A percentile compares a stretch with the other conserved stretches of the same genome.
Evolutionary conservation across 1,140 invertebrate genomes (phyloP).

Genomic region (Bombus waltoni): DNA sequence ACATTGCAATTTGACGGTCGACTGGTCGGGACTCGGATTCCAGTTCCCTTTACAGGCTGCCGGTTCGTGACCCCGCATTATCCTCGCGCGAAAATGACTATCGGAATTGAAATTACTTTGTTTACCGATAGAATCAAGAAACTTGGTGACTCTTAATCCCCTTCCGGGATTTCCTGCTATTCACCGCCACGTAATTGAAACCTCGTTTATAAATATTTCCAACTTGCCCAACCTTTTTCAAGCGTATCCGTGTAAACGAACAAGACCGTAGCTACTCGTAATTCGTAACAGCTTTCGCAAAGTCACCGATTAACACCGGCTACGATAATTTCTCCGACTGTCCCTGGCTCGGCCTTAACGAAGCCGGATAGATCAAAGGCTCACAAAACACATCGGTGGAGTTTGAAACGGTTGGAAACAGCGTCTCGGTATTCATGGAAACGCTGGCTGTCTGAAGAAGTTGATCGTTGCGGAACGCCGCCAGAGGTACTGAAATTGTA

Average conservation of each 20-base stretch:
- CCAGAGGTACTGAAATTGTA: background rate
- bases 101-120: conserved; percentile 36
- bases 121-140: background rate
- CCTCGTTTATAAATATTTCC: no score
- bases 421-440: background rate
- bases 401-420: background rate
- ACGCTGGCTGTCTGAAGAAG: background rate
- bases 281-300: background rate
- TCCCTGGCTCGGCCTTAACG: background rate
- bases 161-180: background rate
- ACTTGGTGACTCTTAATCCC: background rate
- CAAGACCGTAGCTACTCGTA: background rate
- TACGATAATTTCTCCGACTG: background rate
- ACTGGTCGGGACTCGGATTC: conserved; percentile 19
- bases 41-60: background rate
- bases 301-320: background rate
- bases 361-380: conserved; percentile 26
- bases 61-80: conserved; percentile 22
- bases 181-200: no score
- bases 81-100: background rate
- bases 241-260: background rate
- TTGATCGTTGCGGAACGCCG: background rate
- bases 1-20: conserved; percentile 59
- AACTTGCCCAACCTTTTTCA: no score
- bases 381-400: background rate